Base-by-base conservation (phyloP, 35 echinoderm and acorn worm species). In the Apostichopus japonicus region DNA sequence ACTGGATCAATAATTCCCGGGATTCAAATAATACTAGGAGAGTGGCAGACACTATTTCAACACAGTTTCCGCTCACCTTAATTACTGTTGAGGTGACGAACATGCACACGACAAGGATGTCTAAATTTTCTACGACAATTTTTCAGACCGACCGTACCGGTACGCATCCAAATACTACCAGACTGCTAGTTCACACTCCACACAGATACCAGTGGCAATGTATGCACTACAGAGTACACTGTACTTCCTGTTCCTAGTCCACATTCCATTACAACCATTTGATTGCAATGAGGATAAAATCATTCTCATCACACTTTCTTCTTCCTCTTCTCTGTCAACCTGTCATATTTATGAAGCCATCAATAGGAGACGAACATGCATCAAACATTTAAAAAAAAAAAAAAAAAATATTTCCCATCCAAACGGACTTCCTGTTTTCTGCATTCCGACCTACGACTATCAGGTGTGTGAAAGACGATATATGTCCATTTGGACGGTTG, bases 291-390 rank as follows among this genome's bases (percentile, higher is more conserved):
- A 75, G 21, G 71, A 75, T 75, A 75, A 21, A 21, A 75, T 19
- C 71, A 15, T 23, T 19, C 17, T 19, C 22, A 75, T 75, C 71
- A 24, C 22, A 6, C 6, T 75, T 75, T n/a, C 71, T 6, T 75
- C 71, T 75, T 23, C 71, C 2, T 23, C 16, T 19, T 19, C 71
- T 75, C 22, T 8, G 15, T 75, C 71, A 7, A 75, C 71, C 71
- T 75, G 71, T 75, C 71, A 75, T n/a, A 19, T 75, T 75, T 75
- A 75, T 23, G 21, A 75, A 75, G 71, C 71, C 71, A 75, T 75
- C 71, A 75, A 75, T 0, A 19, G 16, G 17, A 21, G 71, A 75
- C 6, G 5, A 23, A 19, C 71, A n/a, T 19, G n/a, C 17, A 24
- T 75, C 71, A 75, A 75, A 75, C 71, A 75, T n/a, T n/a, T 4